phyloP scores from a whole-genome alignment of 2,113 vertebrate species.

The Pseudorectes ferrugineus region DNA sequence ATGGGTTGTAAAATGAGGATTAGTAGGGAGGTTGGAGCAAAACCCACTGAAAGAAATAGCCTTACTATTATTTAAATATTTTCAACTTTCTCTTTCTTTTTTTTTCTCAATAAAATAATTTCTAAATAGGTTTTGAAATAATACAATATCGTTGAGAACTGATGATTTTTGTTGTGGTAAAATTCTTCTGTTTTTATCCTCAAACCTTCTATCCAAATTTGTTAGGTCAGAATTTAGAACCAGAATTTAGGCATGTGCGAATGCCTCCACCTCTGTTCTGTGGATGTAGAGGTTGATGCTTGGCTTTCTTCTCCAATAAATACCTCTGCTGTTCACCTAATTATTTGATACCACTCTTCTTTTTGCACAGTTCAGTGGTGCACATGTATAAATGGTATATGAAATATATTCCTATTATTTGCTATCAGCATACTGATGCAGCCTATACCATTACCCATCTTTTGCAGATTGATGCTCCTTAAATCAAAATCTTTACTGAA shows the following conservation, averaged over 20 bases:
- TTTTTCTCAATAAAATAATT: neutral
- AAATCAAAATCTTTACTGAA: neutral
- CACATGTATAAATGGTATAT: neutral
- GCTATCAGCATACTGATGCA: neutral
- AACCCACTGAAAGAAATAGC: neutral
- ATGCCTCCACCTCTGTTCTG: neutral
- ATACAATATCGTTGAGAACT: neutral
- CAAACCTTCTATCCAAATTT: neutral
- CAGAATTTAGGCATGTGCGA: neutral
- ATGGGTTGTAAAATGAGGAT: neutral
- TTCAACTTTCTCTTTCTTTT: neutral
- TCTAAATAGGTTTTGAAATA: neutral
- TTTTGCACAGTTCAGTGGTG: neutral
- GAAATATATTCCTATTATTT: neutral
- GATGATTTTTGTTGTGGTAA: neutral
- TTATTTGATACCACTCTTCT: neutral
- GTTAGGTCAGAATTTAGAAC: neutral
- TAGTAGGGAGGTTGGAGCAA: neutral
- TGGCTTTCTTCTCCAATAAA: neutral
- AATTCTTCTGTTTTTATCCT: neutral
- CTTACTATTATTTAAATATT: neutral
- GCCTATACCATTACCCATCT: neutral
- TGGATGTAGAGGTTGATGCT: neutral
- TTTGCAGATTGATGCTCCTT: neutral
- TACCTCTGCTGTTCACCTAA: neutral